These are phyloP conservation scores for Drosophila sulfurigaster DNA, from an alignment of 1,140 invertebrate genomes.

Conservation along the genomic window DNA sequence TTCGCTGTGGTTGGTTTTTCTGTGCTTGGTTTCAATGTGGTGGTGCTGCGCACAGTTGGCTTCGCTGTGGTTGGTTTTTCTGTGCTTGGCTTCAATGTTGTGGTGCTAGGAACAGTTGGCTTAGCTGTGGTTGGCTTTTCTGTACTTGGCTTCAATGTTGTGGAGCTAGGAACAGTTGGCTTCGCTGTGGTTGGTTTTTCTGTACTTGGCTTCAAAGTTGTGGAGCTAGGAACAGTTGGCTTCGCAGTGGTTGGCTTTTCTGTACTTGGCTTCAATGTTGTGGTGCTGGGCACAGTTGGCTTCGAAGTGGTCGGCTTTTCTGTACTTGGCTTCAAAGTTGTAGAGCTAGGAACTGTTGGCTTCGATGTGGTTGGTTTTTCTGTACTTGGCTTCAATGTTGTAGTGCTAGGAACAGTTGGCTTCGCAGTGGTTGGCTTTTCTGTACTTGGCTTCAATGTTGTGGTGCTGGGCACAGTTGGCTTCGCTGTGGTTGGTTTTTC, in stretches of 20 bases:
- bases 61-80: too few relatives aligned
- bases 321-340: conserved; percentile 6
- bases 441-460: not conserved
- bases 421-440: not conserved
- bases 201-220: not conserved
- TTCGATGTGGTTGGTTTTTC: conserved; percentile 20
- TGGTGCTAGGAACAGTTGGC: too few relatives aligned
- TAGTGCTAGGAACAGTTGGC: too few relatives aligned
- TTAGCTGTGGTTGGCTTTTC: not conserved
- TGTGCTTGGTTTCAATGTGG: too few relatives aligned
- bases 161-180: not conserved
- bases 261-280: not conserved
- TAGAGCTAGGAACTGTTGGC: not conserved
- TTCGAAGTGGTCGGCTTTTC: not conserved
- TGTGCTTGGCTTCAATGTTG: too few relatives aligned
- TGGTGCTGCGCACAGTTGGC: too few relatives aligned
- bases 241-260: not conserved
- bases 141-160: not conserved
- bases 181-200: not conserved
- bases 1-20: too few relatives aligned
- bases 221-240: not conserved
- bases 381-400: not conserved
- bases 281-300: too few relatives aligned
- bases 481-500: not conserved
- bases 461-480: not conserved